Evolutionary conservation across 2,113 vertebrate genomes (phyloP).

Genomic region (Erinaceus europaeus): DNA sequence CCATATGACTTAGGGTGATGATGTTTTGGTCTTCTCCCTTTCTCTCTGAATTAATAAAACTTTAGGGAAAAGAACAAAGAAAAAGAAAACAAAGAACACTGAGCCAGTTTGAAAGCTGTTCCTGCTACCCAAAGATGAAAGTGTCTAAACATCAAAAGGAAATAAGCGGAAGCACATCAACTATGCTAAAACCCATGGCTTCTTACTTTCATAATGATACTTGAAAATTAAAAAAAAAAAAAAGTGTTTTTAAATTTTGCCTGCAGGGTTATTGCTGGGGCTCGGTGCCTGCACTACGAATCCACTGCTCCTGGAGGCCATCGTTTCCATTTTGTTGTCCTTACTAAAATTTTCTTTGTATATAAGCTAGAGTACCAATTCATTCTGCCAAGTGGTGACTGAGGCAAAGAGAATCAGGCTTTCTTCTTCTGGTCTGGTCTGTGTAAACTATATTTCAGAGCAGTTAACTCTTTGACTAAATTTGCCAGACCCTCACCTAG

Average conservation of each 20-base stretch:
- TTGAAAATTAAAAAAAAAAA: background rate
- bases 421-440: background rate
- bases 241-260: too few relatives aligned
- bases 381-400: background rate
- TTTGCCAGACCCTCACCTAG: background rate
- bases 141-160: background rate
- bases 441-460: background rate
- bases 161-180: background rate
- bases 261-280: too few relatives aligned
- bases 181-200: background rate
- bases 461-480: background rate
- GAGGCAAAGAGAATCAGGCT: background rate
- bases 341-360: background rate
- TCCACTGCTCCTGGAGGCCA: too few relatives aligned
- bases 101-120: background rate
- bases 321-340: too few relatives aligned
- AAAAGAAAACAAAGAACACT: too few relatives aligned
- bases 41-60: too few relatives aligned
- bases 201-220: background rate
- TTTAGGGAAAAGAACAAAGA: too few relatives aligned
- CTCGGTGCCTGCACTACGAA: too few relatives aligned
- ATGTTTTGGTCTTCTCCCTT: too few relatives aligned
- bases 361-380: background rate
- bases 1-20: too few relatives aligned
- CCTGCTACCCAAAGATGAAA: background rate